Conservation (phyloP, 2,113 vertebrate genomes). For the Gracilinanus agilis region DNA sequence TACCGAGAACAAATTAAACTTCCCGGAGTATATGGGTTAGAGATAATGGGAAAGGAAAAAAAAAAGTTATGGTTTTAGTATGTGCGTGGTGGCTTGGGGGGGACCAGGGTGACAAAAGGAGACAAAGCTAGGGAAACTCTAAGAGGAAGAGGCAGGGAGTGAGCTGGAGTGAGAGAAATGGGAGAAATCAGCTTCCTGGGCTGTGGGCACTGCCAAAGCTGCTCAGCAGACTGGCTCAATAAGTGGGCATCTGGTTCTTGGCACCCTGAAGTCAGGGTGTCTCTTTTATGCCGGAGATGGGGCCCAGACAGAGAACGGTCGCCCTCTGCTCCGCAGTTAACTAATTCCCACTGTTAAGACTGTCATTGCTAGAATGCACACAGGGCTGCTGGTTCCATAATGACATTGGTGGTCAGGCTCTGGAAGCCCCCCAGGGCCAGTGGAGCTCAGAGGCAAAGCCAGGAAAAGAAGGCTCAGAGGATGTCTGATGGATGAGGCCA, state of each 20-base stretch:
- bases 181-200: not conserved
- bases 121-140: slow-evolving; percentile 53
- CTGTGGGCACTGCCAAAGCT: not conserved
- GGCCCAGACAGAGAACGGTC: not conserved
- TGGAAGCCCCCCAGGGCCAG: slow-evolving; percentile 39
- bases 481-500: not conserved
- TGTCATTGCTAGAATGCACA: slow-evolving; percentile 51
- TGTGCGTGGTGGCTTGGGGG: slow-evolving; percentile 70
- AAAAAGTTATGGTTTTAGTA: slow-evolving; percentile 79
- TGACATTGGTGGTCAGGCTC: slow-evolving; percentile 25
- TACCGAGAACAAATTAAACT: slow-evolving; percentile 88
- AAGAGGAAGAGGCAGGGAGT: slow-evolving; percentile 27
- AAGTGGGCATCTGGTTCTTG: not conserved
- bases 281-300: not conserved
- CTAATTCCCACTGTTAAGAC: slow-evolving; percentile 30
- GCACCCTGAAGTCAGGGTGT: slow-evolving; percentile 9
- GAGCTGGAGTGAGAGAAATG: accelerated
- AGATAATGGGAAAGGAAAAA: slow-evolving; percentile 83
- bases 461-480: slow-evolving; percentile 2
- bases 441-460: slow-evolving; percentile 48
- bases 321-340: slow-evolving; percentile 28
- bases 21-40: slow-evolving; percentile 84
- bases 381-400: slow-evolving; percentile 52
- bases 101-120: slow-evolving; percentile 56
- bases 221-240: not conserved